These are phyloP conservation scores for Tetrapedia diversipes DNA, from an alignment of 2,888 invertebrate species.

Conservation along the genomic window DNA sequence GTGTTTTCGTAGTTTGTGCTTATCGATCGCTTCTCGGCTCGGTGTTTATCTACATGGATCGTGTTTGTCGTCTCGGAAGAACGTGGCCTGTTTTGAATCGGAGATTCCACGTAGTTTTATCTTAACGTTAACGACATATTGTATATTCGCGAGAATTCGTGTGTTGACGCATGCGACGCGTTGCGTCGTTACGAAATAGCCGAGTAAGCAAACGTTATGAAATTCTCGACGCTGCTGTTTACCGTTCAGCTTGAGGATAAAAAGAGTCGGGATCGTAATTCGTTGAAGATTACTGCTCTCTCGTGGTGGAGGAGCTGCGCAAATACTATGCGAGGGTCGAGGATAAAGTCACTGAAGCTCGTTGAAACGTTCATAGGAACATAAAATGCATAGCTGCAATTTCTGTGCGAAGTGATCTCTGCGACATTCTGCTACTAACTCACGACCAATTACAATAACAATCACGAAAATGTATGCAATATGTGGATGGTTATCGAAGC, in stretches of 20 bases:
- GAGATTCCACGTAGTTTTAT: constrained; percentile 6
- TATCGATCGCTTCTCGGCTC: constrained; percentile 22
- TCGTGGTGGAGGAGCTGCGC: too few species aligned
- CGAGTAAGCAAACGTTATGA: constrained; percentile 9
- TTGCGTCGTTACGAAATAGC: constrained; percentile 12
- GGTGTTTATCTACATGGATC: neutral
- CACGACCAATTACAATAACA: too few species aligned
- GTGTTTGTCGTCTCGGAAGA: constrained; percentile 21
- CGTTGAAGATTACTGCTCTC: neutral
- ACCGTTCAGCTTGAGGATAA: neutral
- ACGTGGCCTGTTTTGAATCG: constrained; percentile 3
- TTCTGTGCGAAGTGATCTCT: too few species aligned
- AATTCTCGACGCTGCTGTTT: neutral
- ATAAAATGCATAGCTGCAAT: too few species aligned
- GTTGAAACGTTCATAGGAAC: neutral
- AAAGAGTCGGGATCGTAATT: constrained; percentile 1
- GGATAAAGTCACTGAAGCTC: neutral
- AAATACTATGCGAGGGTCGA: neutral
- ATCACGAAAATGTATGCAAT: too few species aligned
- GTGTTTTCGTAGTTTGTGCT: constrained; percentile 24
- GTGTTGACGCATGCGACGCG: neutral
- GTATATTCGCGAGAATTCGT: constrained; percentile 21
- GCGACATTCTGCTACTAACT: too few species aligned
- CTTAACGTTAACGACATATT: neutral
- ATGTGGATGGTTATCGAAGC: too few species aligned